Conservation (phyloP, 2,113 vertebrate genomes). For the Agapornis roseicollis region DNA sequence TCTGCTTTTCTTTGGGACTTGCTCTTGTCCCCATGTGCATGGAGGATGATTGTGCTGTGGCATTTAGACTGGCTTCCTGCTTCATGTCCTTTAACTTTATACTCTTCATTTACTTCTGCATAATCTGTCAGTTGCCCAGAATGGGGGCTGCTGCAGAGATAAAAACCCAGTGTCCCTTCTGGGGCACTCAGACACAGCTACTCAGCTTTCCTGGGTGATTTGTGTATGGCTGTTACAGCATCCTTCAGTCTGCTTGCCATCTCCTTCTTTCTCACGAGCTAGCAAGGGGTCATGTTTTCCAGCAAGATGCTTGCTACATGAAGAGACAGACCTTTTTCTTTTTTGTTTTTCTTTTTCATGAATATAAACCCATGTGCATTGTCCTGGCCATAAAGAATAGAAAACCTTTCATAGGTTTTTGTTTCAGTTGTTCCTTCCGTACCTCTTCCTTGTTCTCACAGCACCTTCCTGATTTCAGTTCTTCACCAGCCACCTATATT, state of each 20-base stretch:
- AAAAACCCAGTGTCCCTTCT: neutral
- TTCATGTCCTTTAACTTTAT: neutral
- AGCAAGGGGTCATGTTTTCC: neutral
- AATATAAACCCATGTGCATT: neutral
- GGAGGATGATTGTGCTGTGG: neutral
- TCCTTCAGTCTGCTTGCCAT: neutral
- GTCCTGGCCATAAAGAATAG: neutral
- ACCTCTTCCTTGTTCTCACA: neutral
- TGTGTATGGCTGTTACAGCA: neutral
- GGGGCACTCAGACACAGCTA: neutral
- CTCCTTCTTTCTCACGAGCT: neutral
- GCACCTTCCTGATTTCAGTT: neutral
- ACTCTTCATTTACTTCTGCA: neutral
- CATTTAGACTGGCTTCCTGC: neutral
- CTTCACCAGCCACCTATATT: neutral
- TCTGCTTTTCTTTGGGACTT: neutral
- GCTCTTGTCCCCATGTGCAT: neutral
- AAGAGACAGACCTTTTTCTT: neutral
- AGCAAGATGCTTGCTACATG: fast-evolving
- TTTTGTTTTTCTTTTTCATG: neutral
- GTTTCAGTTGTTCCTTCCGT: neutral
- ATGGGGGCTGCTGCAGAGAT: neutral
- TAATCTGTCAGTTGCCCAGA: neutral
- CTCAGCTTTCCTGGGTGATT: neutral
- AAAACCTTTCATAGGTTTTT: neutral